phyloP scores from a whole-genome alignment of 2,113 vertebrate genomes.

The Petaurus breviceps region DNA sequence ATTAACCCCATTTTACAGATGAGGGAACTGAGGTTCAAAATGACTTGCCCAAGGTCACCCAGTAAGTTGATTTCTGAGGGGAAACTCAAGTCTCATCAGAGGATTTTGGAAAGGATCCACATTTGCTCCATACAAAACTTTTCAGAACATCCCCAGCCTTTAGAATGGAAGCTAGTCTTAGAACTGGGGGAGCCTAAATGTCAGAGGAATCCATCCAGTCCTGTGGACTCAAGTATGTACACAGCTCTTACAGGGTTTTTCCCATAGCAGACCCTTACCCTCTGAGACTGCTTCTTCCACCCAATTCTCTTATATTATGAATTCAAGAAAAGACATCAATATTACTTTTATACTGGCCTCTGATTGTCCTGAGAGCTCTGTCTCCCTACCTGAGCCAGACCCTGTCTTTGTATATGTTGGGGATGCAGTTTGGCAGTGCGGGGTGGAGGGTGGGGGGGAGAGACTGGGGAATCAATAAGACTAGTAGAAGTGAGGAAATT shows the following conservation, averaged over 20 bases:
- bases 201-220: neutral
- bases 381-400: neutral
- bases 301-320: neutral
- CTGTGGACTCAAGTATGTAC: neutral
- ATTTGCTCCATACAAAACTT: neutral
- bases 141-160: neutral
- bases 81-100: neutral
- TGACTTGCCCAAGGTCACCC: neutral
- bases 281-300: neutral
- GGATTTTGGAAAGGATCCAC: neutral
- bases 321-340: neutral
- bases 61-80: neutral
- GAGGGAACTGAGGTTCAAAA: conserved; percentile 10
- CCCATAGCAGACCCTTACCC: neutral
- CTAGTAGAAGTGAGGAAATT: neutral
- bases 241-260: neutral
- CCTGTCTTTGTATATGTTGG: neutral
- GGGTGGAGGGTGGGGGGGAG: neutral
- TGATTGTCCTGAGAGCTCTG: neutral
- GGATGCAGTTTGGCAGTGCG: neutral
- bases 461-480: neutral
- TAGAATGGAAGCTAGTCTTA: neutral
- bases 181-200: neutral
- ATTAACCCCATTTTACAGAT: conserved; percentile 17
- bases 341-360: neutral